Evolutionary conservation across 2,113 vertebrate genomes (phyloP).

Genomic region (Recurvirostra avosetta): DNA sequence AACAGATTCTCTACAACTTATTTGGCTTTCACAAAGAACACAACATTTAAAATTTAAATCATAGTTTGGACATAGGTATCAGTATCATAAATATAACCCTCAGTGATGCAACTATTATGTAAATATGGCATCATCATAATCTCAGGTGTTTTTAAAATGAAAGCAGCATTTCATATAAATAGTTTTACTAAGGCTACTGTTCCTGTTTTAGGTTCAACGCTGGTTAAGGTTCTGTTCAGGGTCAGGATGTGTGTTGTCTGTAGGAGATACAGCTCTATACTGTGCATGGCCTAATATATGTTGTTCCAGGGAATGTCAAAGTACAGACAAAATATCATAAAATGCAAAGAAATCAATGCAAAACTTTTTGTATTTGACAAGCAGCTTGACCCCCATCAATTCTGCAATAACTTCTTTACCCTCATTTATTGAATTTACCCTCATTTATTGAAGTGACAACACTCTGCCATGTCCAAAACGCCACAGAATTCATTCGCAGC

Average conservation of each 20-base stretch:
- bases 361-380: not conserved
- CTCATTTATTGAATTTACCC: not conserved
- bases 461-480: not conserved
- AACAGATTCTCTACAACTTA: not conserved
- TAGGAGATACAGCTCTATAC: not conserved
- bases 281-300: not conserved
- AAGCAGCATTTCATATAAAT: not conserved
- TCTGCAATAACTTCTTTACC: not conserved
- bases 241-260: not conserved
- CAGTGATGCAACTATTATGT: not conserved
- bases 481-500: not conserved
- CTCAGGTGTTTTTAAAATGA: not conserved
- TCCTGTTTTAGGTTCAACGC: not conserved
- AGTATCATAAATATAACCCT: not conserved
- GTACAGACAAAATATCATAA: not conserved
- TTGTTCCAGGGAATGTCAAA: not conserved
- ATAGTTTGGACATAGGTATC: not conserved
- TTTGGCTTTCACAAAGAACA: not conserved
- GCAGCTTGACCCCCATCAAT: not conserved
- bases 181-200: not conserved
- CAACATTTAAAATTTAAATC: not conserved
- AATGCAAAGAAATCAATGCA: not conserved
- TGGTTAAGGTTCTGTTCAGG: not conserved
- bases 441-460: not conserved
- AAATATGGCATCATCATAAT: not conserved